A percentile compares a stretch with the other conserved stretches of the same genome.
Conservation (phyloP, 2,797 vertebrate genomes). For the Coregonus suidteri region DNA sequence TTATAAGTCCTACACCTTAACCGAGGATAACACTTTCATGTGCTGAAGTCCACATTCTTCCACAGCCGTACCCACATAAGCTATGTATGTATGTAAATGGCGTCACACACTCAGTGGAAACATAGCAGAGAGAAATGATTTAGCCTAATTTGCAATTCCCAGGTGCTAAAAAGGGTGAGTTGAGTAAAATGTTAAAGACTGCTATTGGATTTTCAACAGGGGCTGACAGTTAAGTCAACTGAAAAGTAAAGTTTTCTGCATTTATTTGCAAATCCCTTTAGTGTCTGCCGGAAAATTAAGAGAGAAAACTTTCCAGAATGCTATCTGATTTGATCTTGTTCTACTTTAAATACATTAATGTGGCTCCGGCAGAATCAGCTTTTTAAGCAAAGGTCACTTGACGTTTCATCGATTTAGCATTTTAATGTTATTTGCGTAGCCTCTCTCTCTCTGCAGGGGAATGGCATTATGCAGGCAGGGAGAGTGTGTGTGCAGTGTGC, state of each 20-base stretch:
- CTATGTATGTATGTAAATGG: slow-evolving; percentile 3
- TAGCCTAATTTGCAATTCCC: slow-evolving; percentile 11
- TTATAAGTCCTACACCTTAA: too few species aligned
- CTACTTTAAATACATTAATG: slow-evolving; percentile 51
- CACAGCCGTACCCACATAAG: background rate
- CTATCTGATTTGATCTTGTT: slow-evolving; percentile 24
- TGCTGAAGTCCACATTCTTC: background rate
- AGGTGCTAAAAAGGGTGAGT: background rate
- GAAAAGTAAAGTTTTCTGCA: slow-evolving; percentile 45
- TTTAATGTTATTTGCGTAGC: slow-evolving; percentile 31
- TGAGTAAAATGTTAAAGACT: background rate
- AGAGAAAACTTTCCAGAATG: slow-evolving; percentile 1
- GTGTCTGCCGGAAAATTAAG: slow-evolving; percentile 25
- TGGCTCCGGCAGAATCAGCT: slow-evolving; percentile 47
- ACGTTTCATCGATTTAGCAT: slow-evolving; percentile 56
- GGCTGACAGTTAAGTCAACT: slow-evolving; percentile 28
- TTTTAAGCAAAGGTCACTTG: slow-evolving; percentile 57
- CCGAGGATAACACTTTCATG: background rate
- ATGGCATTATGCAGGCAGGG: slow-evolving; percentile 18
- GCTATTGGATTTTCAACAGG: slow-evolving; percentile 30
- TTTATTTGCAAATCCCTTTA: slow-evolving; percentile 43
- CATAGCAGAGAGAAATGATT: slow-evolving; percentile 8
- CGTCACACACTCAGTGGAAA: slow-evolving; percentile 8
- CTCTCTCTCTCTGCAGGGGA: background rate
- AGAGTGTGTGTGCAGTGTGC: background rate